Conservation (phyloP, 2,888 invertebrate species). For the Dyspetes luteomarginatus region DNA sequence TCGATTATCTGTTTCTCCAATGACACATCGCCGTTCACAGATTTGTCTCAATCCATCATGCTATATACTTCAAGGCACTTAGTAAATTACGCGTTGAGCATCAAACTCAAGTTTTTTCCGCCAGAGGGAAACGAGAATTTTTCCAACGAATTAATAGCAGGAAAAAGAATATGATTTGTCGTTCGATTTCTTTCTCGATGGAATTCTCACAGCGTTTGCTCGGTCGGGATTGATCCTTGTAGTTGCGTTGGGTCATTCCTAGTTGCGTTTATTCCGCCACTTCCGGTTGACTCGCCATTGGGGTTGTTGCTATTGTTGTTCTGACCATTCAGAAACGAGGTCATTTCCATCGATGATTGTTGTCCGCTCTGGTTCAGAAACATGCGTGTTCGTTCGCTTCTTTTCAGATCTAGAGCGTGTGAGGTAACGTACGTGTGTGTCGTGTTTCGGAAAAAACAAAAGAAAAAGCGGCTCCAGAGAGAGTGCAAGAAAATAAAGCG, state of each 20-base stretch:
- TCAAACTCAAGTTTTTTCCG: neutral
- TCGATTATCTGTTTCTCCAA: constrained; percentile 10
- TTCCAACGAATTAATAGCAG: constrained; percentile 3
- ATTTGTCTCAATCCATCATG: too few species aligned
- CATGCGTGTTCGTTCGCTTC: constrained; percentile 83
- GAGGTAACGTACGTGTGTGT: constrained; percentile 81
- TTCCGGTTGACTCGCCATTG: constrained; percentile 75
- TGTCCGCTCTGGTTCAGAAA: constrained; percentile 83
- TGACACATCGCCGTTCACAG: too few species aligned
- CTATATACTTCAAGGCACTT: too few species aligned
- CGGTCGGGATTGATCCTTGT: constrained; percentile 76
- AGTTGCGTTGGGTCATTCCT: constrained; percentile 72
- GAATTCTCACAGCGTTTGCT: constrained; percentile 74
- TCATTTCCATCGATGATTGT: constrained; percentile 82
- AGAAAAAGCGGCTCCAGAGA: constrained; percentile 71
- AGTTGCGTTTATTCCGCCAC: constrained; percentile 69
- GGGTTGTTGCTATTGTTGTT: constrained; percentile 82
- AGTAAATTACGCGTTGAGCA: constrained; percentile 36
- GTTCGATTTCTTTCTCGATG: too few species aligned
- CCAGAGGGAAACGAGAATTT: neutral
- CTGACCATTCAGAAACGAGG: constrained; percentile 82
- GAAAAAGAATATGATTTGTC: too few species aligned
- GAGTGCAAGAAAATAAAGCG: constrained; percentile 74
- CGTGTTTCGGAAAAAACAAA: constrained; percentile 73
- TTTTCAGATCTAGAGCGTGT: constrained; percentile 82